A percentile compares a stretch with the other conserved stretches of the same genome.
Conservation (phyloP, 2,888 invertebrate species). For the Seladonia tumulorum region DNA sequence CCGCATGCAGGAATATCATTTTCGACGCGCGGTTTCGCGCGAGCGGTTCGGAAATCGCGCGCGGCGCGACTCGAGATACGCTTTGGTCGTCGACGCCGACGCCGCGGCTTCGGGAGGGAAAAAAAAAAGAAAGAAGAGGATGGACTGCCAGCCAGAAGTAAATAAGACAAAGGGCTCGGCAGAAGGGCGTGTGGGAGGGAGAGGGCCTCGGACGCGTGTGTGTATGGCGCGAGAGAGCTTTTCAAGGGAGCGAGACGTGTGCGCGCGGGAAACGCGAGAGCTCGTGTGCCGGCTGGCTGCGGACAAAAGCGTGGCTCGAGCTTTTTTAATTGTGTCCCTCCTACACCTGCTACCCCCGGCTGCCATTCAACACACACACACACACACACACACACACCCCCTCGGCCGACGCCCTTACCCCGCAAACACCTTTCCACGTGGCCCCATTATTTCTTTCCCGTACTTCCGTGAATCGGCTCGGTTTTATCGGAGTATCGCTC, state of each 20-base stretch:
- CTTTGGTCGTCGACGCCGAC: not conserved
- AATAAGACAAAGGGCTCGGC: conserved; percentile 66
- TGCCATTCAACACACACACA: not conserved
- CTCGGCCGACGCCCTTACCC: not conserved
- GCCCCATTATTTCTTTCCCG: conserved; percentile 57
- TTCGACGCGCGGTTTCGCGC: conserved; percentile 30
- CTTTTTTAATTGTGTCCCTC: conserved; percentile 75
- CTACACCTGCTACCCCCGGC: conserved; percentile 56
- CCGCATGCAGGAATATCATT: conserved; percentile 24
- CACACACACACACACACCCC: not conserved
- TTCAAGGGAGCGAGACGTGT: conserved; percentile 46
- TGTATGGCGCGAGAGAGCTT: conserved; percentile 32
- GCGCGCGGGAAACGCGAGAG: conserved; percentile 56
- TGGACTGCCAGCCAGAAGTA: conserved; percentile 47
- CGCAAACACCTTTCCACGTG: conserved; percentile 47
- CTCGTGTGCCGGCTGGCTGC: conserved; percentile 44
- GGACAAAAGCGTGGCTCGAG: conserved; percentile 72
- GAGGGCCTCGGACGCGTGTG: conserved; percentile 8
- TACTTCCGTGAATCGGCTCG: conserved; percentile 40
- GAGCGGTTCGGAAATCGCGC: conserved; percentile 50
- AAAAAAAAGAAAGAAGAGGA: conserved; percentile 13
- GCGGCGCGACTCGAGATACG: conserved; percentile 23
- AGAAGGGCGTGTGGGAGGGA: conserved; percentile 19
- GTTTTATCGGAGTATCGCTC: conserved; percentile 43
- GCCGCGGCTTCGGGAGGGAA: conserved; percentile 2